These are phyloP conservation scores for Sciurus vulgaris DNA, from an alignment of 2,797 vertebrate species.

Conservation along the genomic window DNA sequence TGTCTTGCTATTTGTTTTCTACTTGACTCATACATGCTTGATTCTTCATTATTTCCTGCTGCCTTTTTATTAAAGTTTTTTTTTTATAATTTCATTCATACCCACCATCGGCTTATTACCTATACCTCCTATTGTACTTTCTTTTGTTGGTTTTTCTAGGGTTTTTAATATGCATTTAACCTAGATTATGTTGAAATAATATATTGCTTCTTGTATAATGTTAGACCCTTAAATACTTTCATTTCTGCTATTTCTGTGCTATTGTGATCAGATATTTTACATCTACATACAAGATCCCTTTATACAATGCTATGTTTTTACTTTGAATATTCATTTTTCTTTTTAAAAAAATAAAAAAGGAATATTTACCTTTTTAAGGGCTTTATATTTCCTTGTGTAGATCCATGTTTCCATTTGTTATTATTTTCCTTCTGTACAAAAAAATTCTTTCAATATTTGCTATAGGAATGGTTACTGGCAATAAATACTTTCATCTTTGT, in stretches of 20 bases:
- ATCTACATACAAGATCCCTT: not conserved
- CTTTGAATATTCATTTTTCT: conserved; percentile 35
- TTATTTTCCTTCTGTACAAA: conserved; percentile 46
- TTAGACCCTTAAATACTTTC: conserved; percentile 9
- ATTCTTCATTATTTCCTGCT: not conserved
- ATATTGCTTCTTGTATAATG: not conserved
- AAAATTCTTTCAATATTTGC: conserved; percentile 36
- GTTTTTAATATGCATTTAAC: conserved; percentile 8
- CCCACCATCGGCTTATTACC: not conserved
- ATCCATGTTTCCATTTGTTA: not conserved
- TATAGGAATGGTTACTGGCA: not conserved
- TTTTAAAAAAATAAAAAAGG: not conserved
- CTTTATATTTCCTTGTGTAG: not conserved
- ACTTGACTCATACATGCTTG: not conserved
- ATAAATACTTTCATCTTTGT: conserved; percentile 49
- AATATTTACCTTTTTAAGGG: conserved; percentile 1
- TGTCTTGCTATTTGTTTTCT: not conserved
- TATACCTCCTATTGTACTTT: not conserved
- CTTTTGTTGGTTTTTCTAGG: not conserved
- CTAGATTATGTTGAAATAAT: conserved; percentile 17
- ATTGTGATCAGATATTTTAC: conserved; percentile 11
- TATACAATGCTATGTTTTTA: conserved; percentile 24
- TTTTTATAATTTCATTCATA: not conserved
- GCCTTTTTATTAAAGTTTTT: not conserved
- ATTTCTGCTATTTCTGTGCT: not conserved